These are phyloP conservation scores for Drosophila neocordata DNA, from an alignment of 1,140 invertebrate genomes.

Conservation along the genomic window DNA sequence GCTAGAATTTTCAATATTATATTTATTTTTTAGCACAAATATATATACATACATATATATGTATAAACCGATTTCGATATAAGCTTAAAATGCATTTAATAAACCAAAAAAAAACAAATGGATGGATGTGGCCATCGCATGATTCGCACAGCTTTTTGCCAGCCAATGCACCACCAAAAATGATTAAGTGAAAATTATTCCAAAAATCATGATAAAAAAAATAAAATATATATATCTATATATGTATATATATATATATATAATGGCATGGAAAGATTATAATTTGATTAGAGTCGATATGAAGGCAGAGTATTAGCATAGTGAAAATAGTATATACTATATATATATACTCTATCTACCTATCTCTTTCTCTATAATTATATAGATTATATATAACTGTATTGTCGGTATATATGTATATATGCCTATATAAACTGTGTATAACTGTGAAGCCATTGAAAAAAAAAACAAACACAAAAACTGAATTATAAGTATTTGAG, in stretches of 20 bases:
- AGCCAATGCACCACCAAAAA: conserved; percentile 13
- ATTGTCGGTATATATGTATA: conserved; percentile 13
- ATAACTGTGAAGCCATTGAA: conserved; percentile 71
- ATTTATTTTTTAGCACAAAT: conserved; percentile 44
- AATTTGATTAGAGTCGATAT: not conserved
- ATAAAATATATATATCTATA: not conserved
- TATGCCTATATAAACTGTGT: conserved; percentile 50
- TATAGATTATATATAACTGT: conserved; percentile 39
- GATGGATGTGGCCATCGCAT: not conserved
- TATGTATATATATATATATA: not conserved
- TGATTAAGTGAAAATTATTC: not conserved
- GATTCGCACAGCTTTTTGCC: conserved; percentile 43
- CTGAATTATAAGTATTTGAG: conserved; percentile 57
- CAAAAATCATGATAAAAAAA: not conserved
- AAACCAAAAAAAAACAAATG: not conserved
- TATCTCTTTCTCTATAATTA: not conserved
- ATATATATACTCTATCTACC: not conserved
- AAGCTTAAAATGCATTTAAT: conserved; percentile 59
- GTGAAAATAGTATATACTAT: not conserved
- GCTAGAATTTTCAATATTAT: conserved; percentile 6
- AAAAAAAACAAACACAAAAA: conserved; percentile 22
- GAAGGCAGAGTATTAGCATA: conserved; percentile 1
- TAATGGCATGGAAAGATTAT: not conserved
- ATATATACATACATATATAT: conserved; percentile 29
- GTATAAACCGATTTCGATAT: conserved; percentile 22